phyloP scores from a whole-genome alignment of 1,140 invertebrate genomes.

The Lordiphosa mommai region DNA sequence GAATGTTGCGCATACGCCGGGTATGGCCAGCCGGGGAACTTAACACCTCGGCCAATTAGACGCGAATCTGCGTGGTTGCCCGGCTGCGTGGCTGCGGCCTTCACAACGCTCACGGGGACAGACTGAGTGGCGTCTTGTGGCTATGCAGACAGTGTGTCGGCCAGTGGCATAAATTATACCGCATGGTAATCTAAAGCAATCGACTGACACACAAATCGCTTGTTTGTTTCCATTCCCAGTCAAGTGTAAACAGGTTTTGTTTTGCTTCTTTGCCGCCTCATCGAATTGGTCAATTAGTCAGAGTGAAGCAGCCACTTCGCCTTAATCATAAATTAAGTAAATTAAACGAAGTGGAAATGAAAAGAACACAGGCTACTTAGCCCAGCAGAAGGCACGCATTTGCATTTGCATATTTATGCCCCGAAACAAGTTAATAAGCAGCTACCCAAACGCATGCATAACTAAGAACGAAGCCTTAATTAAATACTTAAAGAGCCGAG shows the following conservation, averaged over 20 bases:
- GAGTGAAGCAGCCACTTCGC: constrained; percentile 51
- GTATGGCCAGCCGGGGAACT: constrained; percentile 15
- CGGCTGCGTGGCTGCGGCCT: constrained; percentile 29
- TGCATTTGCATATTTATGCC: constrained; percentile 62
- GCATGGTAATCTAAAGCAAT: constrained; percentile 60
- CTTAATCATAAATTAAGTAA: constrained; percentile 48
- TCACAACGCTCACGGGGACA: constrained; percentile 50
- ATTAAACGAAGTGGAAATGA: constrained; percentile 55
- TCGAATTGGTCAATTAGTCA: constrained; percentile 65
- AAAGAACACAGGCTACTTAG: constrained; percentile 28
- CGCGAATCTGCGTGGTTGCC: neutral
- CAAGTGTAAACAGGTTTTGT: constrained; percentile 59
- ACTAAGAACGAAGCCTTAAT: constrained; percentile 50
- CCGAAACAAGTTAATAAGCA: constrained; percentile 72
- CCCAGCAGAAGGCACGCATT: constrained; percentile 28
- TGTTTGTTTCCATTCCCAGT: constrained; percentile 49
- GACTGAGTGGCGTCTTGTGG: constrained; percentile 48
- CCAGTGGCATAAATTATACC: constrained; percentile 70
- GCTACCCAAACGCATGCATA: constrained; percentile 56
- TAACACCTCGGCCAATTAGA: constrained; percentile 6
- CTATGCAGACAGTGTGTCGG: constrained; percentile 63
- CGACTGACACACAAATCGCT: constrained; percentile 69
- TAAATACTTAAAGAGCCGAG: constrained; percentile 55
- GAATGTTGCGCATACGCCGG: constrained; percentile 53
- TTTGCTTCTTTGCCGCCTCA: constrained; percentile 13